A percentile compares a stretch with the other conserved stretches of the same genome.
These are phyloP conservation scores for Alectoris magna DNA, from an alignment of 2,797 vertebrate genomes.

Conservation along the genomic window DNA sequence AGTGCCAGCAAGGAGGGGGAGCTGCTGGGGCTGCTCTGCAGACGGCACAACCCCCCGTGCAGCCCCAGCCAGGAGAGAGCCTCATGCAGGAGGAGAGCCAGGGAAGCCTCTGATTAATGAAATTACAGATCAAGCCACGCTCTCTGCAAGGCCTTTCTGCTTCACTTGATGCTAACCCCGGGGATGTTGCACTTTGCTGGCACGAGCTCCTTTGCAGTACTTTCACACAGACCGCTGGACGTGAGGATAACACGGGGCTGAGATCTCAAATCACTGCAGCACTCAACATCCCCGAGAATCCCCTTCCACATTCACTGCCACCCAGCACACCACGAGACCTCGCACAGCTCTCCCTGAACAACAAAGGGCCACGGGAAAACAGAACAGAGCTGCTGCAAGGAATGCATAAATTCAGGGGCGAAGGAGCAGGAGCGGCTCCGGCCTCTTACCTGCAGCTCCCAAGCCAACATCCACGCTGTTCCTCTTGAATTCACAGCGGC, in stretches of 20 bases:
- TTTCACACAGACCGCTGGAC: background rate
- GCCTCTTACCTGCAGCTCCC: constrained; percentile 89
- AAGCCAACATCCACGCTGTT: constrained; percentile 81
- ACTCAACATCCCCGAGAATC: background rate
- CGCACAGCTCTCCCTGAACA: accelerated
- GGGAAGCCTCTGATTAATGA: constrained; percentile 66
- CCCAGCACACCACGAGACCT: background rate
- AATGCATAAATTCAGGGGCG: accelerated
- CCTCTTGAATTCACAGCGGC: constrained; percentile 89
- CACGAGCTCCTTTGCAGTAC: constrained; percentile 10
- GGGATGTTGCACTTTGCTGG: constrained; percentile 33
- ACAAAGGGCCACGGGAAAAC: background rate
- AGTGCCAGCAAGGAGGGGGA: background rate
- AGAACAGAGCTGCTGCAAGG: background rate
- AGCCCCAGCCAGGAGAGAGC: background rate
- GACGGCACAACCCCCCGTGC: background rate
- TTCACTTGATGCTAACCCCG: constrained; percentile 24
- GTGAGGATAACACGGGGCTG: background rate
- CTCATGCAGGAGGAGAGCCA: background rate
- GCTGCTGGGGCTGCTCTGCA: background rate
- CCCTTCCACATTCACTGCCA: background rate
- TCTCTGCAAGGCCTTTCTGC: constrained; percentile 61
- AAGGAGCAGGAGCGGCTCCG: background rate
- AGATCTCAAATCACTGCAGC: background rate
- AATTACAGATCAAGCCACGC: constrained; percentile 59